phyloP scores from a whole-genome alignment of 2,113 vertebrate genomes.

The Gracilinanus agilis region DNA sequence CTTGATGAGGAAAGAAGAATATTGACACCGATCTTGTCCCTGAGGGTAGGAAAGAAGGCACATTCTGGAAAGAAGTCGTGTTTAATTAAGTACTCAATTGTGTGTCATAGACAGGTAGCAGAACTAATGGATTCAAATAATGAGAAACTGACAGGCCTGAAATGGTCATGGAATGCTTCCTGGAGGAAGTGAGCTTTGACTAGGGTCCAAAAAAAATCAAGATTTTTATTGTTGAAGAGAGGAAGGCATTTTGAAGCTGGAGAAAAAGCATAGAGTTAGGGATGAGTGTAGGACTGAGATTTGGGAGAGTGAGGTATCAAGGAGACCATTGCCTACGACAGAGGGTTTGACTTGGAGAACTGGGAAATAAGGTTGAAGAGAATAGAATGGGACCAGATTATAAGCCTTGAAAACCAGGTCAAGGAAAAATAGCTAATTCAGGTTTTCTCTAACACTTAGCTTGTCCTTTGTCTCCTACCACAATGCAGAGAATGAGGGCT shows the following conservation, averaged over 20 bases:
- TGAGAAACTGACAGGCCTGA: not conserved
- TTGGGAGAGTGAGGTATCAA: not conserved
- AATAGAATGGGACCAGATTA: not conserved
- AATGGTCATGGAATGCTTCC: not conserved
- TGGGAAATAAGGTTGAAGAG: not conserved
- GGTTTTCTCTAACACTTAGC: not conserved
- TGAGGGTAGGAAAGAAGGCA: not conserved
- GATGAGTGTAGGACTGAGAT: not conserved
- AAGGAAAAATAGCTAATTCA: not conserved
- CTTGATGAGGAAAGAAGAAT: not conserved
- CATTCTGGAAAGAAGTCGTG: not conserved
- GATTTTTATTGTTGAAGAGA: not conserved
- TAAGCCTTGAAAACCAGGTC: not conserved
- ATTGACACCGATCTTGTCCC: not conserved
- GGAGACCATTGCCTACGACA: not conserved
- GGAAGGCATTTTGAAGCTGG: not conserved
- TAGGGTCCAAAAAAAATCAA: not conserved
- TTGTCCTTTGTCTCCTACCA: no score
- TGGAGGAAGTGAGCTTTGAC: not conserved
- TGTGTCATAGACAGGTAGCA: not conserved
- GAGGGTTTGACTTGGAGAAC: not conserved
- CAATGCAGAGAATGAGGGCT: no score
- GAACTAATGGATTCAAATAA: not conserved
- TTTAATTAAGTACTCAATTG: not conserved
- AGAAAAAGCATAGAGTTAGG: not conserved